These are phyloP conservation scores for Falco columbarius DNA, from an alignment of 2,797 vertebrate species.

Conservation along the genomic window DNA sequence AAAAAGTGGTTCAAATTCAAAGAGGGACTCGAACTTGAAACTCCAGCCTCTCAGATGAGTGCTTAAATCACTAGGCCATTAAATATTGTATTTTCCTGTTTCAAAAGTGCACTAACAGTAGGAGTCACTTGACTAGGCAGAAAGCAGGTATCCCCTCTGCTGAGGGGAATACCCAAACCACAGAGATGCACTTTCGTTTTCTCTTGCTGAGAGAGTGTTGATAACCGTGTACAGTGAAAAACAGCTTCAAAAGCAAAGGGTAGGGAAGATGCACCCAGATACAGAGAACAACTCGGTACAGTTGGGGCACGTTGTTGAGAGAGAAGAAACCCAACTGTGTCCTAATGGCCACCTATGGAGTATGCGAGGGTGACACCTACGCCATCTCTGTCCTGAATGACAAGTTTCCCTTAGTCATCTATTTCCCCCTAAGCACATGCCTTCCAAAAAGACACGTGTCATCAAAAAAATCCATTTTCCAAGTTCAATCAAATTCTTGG, in stretches of 20 bases:
- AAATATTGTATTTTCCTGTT: neutral
- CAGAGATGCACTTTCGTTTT: slow-evolving; percentile 21
- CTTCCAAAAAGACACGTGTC: neutral
- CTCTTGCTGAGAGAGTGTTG: neutral
- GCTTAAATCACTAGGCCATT: neutral
- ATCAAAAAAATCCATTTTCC: neutral
- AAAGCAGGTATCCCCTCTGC: neutral
- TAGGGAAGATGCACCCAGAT: neutral
- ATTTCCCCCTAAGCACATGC: neutral
- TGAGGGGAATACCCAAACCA: slow-evolving; percentile 53
- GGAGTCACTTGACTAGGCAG: neutral
- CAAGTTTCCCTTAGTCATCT: neutral
- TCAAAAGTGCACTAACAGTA: neutral
- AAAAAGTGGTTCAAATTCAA: neutral
- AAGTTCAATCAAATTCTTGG: neutral
- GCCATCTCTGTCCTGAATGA: neutral
- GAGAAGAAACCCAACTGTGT: neutral
- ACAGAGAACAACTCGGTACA: rapidly evolving
- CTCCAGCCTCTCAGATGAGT: neutral
- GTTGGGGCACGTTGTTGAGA: neutral
- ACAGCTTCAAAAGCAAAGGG: neutral
- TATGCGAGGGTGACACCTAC: neutral
- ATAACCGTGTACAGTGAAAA: neutral
- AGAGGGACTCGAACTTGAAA: neutral
- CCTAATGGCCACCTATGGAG: rapidly evolving